Conservation (phyloP, 1,140 invertebrate genomes). For the Steinernema khuongi region DNA sequence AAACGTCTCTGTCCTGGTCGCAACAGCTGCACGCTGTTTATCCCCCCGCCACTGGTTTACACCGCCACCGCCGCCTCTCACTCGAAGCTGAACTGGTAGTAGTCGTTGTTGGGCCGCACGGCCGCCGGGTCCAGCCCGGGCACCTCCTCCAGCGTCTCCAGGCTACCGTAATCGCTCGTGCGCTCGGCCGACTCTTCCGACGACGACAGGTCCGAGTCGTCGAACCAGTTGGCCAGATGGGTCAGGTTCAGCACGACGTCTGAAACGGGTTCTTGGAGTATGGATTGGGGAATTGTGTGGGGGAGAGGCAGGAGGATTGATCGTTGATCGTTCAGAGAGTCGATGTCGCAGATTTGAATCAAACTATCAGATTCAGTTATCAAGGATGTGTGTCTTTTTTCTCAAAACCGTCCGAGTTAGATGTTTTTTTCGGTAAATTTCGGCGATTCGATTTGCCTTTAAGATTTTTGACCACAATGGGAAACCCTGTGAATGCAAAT, state of each 20-base stretch:
- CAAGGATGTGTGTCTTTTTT: no score
- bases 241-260: neutral
- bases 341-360: no score
- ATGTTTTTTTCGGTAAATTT: no score
- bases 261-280: no score
- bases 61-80: neutral
- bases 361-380: no score
- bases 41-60: neutral
- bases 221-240: neutral
- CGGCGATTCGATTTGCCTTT: no score
- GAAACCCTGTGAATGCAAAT: no score
- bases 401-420: no score
- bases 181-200: neutral
- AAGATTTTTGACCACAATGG: no score
- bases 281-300: no score
- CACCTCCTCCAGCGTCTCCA: neutral
- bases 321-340: neutral
- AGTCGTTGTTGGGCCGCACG: neutral
- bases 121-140: neutral
- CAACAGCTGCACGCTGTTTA: neutral
- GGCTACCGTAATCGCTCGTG: constrained; percentile 4
- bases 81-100: constrained; percentile 9
- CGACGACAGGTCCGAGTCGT: neutral
- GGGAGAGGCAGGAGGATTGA: neutral
- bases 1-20: neutral